Evolutionary conservation across 2,797 vertebrate species (phyloP).

Genomic region (Masticophis lateralis): DNA sequence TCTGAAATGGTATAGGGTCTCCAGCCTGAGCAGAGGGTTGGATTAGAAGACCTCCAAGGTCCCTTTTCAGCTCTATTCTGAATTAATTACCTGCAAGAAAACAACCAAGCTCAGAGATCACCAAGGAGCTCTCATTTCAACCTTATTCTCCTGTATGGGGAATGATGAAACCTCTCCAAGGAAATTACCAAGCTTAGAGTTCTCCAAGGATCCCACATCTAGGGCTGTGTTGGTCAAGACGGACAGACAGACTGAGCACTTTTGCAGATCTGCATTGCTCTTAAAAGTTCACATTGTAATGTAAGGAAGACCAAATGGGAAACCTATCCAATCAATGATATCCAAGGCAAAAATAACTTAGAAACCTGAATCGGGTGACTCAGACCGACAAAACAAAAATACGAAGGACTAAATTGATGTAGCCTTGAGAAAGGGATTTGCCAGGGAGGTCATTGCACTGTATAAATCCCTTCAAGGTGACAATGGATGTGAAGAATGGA

Average conservation of each 20-base stretch:
- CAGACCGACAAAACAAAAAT: constrained; percentile 26
- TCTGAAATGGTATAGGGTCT: too few species aligned
- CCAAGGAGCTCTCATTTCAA: too few species aligned
- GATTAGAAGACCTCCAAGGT: too few species aligned
- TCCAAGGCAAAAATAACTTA: constrained; percentile 3
- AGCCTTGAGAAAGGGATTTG: constrained; percentile 39
- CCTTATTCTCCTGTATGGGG: neutral
- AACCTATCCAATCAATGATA: neutral
- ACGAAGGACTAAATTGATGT: constrained; percentile 52
- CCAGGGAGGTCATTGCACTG: constrained; percentile 43
- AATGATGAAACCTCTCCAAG: neutral
- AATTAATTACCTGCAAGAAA: too few species aligned
- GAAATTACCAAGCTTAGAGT: neutral
- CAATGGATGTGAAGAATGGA: constrained; percentile 51
- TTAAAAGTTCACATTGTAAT: neutral
- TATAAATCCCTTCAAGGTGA: constrained; percentile 64
- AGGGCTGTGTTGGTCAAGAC: neutral
- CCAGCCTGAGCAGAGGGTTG: too few species aligned
- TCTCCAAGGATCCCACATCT: neutral
- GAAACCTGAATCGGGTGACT: constrained; percentile 24
- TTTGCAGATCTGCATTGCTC: neutral
- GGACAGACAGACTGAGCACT: neutral
- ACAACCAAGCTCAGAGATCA: too few species aligned
- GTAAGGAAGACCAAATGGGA: constrained; percentile 29
- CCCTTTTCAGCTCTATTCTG: too few species aligned